Conservation (phyloP, 2,888 invertebrate species). For the Caenorhabditis sulstoni region DNA sequence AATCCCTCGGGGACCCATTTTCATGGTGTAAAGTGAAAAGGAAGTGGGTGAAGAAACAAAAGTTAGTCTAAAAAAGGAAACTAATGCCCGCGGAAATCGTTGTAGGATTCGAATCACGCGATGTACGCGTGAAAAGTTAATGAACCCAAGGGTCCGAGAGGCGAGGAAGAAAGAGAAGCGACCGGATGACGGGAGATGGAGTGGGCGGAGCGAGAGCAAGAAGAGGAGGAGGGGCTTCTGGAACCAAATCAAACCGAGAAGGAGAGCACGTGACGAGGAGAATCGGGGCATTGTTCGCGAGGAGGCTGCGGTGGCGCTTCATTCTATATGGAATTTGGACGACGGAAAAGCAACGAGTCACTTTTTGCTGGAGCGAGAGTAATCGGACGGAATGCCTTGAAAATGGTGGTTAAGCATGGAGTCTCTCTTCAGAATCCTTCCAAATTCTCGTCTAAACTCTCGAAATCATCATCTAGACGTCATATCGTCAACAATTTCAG, state of each 20-base stretch:
- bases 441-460: too few species aligned
- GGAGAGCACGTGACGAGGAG: too few species aligned
- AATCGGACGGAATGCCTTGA: conserved; percentile 17
- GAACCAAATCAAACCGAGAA: too few species aligned
- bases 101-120: conserved; percentile 45
- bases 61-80: conserved; percentile 33
- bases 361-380: conserved; percentile 18
- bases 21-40: conserved; percentile 45
- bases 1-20: conserved; percentile 20
- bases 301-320: too few species aligned
- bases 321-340: conserved; percentile 33
- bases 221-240: not conserved
- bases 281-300: too few species aligned
- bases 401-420: too few species aligned
- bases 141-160: conserved; percentile 8
- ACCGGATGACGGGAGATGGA: conserved; percentile 1
- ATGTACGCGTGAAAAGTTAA: conserved; percentile 54
- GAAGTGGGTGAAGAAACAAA: not conserved
- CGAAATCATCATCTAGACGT: too few species aligned
- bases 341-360: conserved; percentile 1
- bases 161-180: not conserved
- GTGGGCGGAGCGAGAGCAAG: conserved; percentile 12
- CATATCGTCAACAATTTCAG: too few species aligned
- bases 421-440: too few species aligned
- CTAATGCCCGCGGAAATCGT: conserved; percentile 36